Conservation (phyloP, 2,797 vertebrate species). For the Falco columbarius region DNA sequence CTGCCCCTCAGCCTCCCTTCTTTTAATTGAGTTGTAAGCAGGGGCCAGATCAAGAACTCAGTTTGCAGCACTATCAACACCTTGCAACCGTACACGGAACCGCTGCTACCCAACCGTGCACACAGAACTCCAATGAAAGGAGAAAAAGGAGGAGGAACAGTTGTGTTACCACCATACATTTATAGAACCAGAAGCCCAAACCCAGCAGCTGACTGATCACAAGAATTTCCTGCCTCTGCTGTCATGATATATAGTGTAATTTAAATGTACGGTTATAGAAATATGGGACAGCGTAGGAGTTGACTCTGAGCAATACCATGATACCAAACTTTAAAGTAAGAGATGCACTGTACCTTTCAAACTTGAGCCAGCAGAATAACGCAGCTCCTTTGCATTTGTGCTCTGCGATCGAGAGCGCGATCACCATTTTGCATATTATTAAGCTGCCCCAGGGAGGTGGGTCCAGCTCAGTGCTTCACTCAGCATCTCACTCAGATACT, state of each 20-base stretch:
- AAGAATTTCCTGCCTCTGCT: background rate
- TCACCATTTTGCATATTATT: rapidly evolving
- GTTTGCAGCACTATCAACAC: background rate
- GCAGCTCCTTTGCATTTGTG: background rate
- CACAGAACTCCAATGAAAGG: background rate
- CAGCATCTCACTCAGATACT: background rate
- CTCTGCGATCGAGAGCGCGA: background rate
- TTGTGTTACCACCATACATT: background rate
- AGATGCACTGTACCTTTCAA: background rate
- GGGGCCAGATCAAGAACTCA: background rate
- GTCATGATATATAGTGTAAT: rapidly evolving
- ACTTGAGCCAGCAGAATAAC: background rate
- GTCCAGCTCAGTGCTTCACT: background rate
- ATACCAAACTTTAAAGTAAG: background rate
- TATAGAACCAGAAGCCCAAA: background rate
- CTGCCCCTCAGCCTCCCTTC: background rate
- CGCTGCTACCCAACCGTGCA: background rate
- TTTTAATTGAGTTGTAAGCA: background rate
- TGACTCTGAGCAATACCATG: background rate
- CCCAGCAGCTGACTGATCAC: background rate
- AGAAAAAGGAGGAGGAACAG: background rate
- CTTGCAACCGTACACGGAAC: background rate
- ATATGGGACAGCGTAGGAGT: background rate
- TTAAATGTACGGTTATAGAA: background rate
- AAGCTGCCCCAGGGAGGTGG: background rate